Evolutionary conservation across 2,888 invertebrate genomes (phyloP).

Genomic region (Pammene aurita): DNA sequence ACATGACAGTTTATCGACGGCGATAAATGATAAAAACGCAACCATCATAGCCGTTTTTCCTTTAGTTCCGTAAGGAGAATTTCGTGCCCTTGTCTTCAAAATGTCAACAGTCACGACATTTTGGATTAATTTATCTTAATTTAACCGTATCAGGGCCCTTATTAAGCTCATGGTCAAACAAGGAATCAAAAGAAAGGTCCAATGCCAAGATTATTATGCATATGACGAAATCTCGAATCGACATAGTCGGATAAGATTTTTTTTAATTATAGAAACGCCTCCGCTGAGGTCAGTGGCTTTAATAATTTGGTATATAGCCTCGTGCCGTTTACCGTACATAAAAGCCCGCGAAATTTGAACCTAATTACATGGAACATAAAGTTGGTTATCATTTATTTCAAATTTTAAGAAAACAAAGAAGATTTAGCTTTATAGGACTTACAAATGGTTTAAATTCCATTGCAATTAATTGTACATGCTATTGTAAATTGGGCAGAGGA

Average conservation of each 20-base stretch:
- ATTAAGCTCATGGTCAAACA: constrained; percentile 23
- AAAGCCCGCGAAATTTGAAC: too few species aligned
- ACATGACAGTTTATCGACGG: not conserved
- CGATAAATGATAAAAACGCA: constrained; percentile 11
- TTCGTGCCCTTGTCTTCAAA: constrained; percentile 35
- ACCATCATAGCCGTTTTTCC: constrained; percentile 10
- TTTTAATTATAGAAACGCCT: not conserved
- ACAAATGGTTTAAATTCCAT: too few species aligned
- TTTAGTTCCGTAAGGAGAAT: constrained; percentile 37
- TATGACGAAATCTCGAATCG: constrained; percentile 8
- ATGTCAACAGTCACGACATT: constrained; percentile 41
- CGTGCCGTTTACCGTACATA: too few species aligned
- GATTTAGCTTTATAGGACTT: too few species aligned
- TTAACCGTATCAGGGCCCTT: constrained; percentile 31
- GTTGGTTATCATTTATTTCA: too few species aligned
- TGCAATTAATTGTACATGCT: too few species aligned
- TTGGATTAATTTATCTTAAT: constrained; percentile 35
- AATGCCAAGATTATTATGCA: constrained; percentile 22
- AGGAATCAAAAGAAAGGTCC: constrained; percentile 20
- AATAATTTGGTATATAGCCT: not conserved
- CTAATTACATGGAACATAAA: too few species aligned
- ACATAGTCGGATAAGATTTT: not conserved
- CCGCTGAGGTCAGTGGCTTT: not conserved
- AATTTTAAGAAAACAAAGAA: too few species aligned
- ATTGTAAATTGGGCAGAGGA: too few species aligned